A percentile compares a stretch with the other conserved stretches of the same genome.
Evolutionary conservation across 2,797 vertebrate species (phyloP).

Genomic region (Malacoraja senta): DNA sequence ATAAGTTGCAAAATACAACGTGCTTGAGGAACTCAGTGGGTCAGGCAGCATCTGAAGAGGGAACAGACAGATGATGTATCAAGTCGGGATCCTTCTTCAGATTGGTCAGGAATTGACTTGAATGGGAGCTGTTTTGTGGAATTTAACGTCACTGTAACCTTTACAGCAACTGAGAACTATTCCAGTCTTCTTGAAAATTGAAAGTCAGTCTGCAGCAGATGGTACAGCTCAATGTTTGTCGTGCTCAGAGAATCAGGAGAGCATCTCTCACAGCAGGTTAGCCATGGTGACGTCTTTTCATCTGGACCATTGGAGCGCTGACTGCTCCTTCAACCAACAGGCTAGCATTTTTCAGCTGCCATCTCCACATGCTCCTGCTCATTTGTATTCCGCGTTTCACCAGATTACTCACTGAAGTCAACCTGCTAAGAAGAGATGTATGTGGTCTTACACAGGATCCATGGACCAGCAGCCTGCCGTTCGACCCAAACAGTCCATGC

Average conservation of each 20-base stretch:
- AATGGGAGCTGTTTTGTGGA: not conserved
- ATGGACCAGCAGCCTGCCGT: too few species aligned
- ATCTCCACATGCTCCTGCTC: not conserved
- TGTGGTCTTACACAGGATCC: not conserved
- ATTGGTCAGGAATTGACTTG: not conserved
- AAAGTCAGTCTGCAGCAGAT: conserved; percentile 7
- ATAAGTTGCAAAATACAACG: too few species aligned
- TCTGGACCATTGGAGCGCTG: not conserved
- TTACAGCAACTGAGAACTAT: not conserved
- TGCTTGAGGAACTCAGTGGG: too few species aligned
- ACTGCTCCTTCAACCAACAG: not conserved
- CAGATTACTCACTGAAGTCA: not conserved
- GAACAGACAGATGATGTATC: too few species aligned
- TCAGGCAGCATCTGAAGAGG: too few species aligned
- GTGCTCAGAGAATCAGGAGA: not conserved
- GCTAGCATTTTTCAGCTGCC: not conserved
- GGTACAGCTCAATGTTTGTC: not conserved
- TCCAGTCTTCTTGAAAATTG: not conserved
- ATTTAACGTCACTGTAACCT: not conserved
- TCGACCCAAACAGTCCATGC: too few species aligned
- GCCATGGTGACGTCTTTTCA: not conserved
- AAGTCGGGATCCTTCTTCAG: too few species aligned
- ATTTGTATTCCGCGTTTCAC: not conserved
- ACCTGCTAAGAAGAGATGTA: not conserved
- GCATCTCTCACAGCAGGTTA: not conserved